A percentile compares a stretch with the other conserved stretches of the same genome.
These are phyloP conservation scores for Crossocerus cetratus DNA, from an alignment of 2,888 invertebrate genomes.

Conservation along the genomic window DNA sequence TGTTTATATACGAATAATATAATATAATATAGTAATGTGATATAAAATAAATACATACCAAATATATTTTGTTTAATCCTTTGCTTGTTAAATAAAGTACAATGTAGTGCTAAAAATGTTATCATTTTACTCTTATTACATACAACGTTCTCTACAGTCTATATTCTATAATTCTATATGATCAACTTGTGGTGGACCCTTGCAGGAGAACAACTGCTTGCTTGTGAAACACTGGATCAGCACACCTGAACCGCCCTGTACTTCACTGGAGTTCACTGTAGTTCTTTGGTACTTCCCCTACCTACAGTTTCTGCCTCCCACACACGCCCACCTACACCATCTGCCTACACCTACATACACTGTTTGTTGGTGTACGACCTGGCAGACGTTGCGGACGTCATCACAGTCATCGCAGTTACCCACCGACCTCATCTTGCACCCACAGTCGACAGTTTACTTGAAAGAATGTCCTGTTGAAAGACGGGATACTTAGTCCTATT, in stretches of 20 bases:
- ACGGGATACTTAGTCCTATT: no score
- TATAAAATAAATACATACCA: slow-evolving; percentile 53
- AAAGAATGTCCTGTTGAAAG: slow-evolving; percentile 29
- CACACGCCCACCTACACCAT: no score
- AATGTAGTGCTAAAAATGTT: slow-evolving; percentile 12
- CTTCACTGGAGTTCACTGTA: no score
- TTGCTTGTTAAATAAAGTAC: slow-evolving; percentile 3
- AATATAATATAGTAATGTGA: slow-evolving; percentile 53
- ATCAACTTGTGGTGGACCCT: no score
- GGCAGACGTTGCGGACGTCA: slow-evolving; percentile 37
- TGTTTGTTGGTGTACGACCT: background rate
- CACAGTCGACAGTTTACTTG: background rate
- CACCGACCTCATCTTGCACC: slow-evolving; percentile 20
- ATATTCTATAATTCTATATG: no score
- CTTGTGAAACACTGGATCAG: no score
- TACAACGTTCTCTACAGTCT: no score
- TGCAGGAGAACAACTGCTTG: no score
- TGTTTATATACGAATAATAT: slow-evolving; percentile 55
- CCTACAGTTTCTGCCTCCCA: no score
- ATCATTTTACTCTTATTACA: slow-evolving; percentile 17
- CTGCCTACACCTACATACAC: no score
- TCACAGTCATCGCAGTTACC: slow-evolving; percentile 17
- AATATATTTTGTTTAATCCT: slow-evolving; percentile 20
- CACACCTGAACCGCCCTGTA: no score
- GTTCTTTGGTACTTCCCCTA: no score